Evolutionary conservation across 2,888 invertebrate genomes (phyloP).

Genomic region (Zaprionus bogoriensis): DNA sequence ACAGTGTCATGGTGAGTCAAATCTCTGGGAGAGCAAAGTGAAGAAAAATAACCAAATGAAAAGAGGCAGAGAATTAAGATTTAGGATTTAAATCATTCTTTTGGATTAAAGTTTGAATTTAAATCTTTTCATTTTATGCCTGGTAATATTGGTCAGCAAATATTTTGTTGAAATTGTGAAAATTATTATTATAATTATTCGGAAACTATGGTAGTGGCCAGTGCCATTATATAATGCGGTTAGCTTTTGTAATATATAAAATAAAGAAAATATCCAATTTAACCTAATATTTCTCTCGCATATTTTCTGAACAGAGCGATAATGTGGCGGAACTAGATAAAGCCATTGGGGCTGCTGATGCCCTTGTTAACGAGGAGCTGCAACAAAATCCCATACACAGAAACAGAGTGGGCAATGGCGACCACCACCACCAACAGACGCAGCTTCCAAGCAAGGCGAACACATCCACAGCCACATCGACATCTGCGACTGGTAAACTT

Average conservation of each 20-base stretch:
- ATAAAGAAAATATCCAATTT: not conserved
- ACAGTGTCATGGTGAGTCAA: conserved; percentile 86
- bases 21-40: not conserved
- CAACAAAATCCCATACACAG: conserved; percentile 60
- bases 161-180: not conserved
- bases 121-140: no score
- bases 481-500: conserved; percentile 35
- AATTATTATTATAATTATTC: not conserved
- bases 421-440: conserved; percentile 9
- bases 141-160: no score
- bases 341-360: conserved; percentile 57
- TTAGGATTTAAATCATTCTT: no score
- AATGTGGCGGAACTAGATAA: conserved; percentile 84
- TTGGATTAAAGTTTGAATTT: no score
- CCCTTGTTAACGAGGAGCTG: conserved; percentile 39
- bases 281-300: not conserved
- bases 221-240: no score
- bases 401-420: conserved; percentile 61
- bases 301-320: conserved; percentile 84
- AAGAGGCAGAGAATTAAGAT: not conserved
- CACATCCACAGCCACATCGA: no score
- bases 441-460: conserved; percentile 29
- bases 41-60: not conserved
- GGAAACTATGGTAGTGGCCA: no score
- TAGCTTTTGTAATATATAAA: no score